phyloP scores from a whole-genome alignment of 1,140 invertebrate species.

The Antheraea mylitta region DNA sequence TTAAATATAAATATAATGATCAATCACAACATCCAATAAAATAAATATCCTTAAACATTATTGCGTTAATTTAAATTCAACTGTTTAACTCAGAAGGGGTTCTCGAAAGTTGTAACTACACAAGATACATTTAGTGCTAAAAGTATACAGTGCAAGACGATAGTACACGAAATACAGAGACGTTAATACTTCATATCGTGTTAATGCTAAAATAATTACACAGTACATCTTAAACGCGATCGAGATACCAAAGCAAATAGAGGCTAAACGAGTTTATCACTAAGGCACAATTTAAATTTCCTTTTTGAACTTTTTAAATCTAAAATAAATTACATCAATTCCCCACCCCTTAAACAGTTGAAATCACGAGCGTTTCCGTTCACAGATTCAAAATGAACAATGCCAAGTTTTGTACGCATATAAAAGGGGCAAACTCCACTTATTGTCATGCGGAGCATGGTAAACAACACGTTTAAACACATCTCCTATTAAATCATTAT shows the following conservation, averaged over 20 bases:
- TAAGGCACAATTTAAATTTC: constrained; percentile 77
- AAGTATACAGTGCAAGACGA: constrained; percentile 51
- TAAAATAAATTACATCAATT: constrained; percentile 71
- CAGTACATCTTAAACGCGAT: constrained; percentile 25
- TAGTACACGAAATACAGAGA: constrained; percentile 23
- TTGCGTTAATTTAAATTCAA: constrained; percentile 63
- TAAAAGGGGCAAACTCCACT: neutral
- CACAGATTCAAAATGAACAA: constrained; percentile 7
- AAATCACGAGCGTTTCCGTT: neutral
- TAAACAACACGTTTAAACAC: neutral
- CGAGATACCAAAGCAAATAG: constrained; percentile 53
- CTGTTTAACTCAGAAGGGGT: constrained; percentile 56
- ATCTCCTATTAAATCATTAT: neutral
- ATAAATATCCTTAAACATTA: constrained; percentile 70
- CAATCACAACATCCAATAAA: constrained; percentile 72
- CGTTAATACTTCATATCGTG: constrained; percentile 24
- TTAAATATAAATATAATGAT: constrained; percentile 69
- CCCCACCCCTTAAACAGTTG: constrained; percentile 28
- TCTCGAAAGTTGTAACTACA: constrained; percentile 40
- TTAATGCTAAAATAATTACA: constrained; percentile 26
- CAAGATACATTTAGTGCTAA: constrained; percentile 30
- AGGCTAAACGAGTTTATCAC: constrained; percentile 64
- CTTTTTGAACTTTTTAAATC: constrained; percentile 73
- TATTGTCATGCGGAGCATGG: neutral
- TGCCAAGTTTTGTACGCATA: neutral